Base-by-base conservation (phyloP, 2,888 invertebrate genomes). In the Dusona sp. region DNA sequence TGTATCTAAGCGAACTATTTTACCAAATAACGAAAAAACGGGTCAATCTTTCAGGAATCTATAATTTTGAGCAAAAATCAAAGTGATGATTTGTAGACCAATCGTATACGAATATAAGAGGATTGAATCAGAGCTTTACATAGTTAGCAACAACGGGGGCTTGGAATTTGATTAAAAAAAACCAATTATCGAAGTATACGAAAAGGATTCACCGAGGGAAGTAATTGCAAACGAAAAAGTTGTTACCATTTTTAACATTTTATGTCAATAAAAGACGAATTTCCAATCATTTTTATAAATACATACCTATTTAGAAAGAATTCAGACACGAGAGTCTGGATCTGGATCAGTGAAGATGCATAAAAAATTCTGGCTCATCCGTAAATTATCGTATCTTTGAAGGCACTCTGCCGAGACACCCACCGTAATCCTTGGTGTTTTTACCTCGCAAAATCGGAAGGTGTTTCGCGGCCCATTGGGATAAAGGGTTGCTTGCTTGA, bases 361-460 rank as follows among this genome's bases (percentile, higher is more conserved):
- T 82, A 51, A 13, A 75, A 80, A 79, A 75, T 86, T 79, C 36
- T 88, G 33, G 67, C 79, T 79, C 82, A 61, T 45, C 45, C 72
- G 54, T 61, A 72, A 64, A 57, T 83, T 45, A 78, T 82, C 42
- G 81, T 9, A 22, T 48, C 33, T 72, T n/a, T 51, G 8, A n/a
- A 33, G n/a, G 72, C 45, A 51, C 33, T 51, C 68, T 16, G 45
- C 22, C n/a, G 51, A 33, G 51, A 51, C 51, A 45, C 38, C 29
- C 51, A 45, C 38, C 29, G 51, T 57, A 72, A 33, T 48, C 19
- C 33, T 51, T 8, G 51, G 6, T 11, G 51, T 51, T 72, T 48
- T 72, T 51, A n/a, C 19, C 7, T 51, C 25, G 19, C 2, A 25
- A 70, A 45, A 70, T 72, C 33, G n/a, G 48, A 51, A 72, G 72